Base-by-base conservation (phyloP, 2,888 invertebrate species). In the Dicyrtomina minuta region DNA sequence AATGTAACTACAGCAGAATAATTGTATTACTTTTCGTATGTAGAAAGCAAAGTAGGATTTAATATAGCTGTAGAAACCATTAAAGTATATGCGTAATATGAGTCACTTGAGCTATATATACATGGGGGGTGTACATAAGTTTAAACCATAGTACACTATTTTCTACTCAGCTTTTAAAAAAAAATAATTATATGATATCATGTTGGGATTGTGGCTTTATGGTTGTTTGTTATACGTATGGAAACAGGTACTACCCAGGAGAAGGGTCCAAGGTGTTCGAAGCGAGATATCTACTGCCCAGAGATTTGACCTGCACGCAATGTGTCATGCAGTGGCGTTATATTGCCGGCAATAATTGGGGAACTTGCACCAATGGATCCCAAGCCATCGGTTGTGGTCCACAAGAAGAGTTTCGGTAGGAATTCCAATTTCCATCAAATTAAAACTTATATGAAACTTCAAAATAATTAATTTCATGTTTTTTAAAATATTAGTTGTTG, bases 371-470 rank as follows among this genome's bases (percentile, higher is more conserved):
- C 53, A 72, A 68, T 77, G 79, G 71, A 78, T 80, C 4, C 78
- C 87, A 58, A 91, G 89, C 89, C 0, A 89, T 93, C 0, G 93
- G 93, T 0, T 93, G 93, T 80, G 93, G 93, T 0, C 90, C 90
- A 0, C 93, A 93, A 80, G 93, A 93, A 81, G 92, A 93, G 80
- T 93, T 93, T 93, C 72, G 80, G 79, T 79, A 2, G 80, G 80
- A 65, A 79, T 80, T 1, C 80, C 80, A 55, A 77, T 81, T 24
- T 65, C 78, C 10, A 80, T 80, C 58, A 73, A 70, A 10, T n/a
- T n/a, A n/a, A n/a, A n/a, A n/a, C n/a, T n/a, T n/a, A n/a, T n/a
- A n/a, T n/a, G n/a, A n/a, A n/a, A n/a, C n/a, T n/a, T n/a, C n/a
- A n/a, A n/a, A n/a, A n/a, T n/a, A n/a, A n/a, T n/a, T 68, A 72